Conservation (phyloP, 2,113 vertebrate species). For the Entomyzon cyanotis region DNA sequence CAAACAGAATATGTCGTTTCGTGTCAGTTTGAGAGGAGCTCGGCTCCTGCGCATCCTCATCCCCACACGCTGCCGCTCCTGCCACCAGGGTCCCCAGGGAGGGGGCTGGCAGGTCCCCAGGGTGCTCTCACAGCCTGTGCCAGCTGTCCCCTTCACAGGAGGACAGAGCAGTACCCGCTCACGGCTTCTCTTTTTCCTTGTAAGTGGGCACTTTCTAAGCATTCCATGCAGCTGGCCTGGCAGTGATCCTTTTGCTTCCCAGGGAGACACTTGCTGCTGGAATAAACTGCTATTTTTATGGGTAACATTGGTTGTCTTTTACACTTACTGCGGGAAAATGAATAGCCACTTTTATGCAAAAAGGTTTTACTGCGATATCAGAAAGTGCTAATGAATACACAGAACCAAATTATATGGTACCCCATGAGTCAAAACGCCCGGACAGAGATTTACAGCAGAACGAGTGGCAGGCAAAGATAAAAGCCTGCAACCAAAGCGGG, state of each 20-base stretch:
- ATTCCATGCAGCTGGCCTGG: background rate
- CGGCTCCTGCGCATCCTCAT: rapidly evolving
- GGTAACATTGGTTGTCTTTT: background rate
- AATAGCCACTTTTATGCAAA: slow-evolving; percentile 40
- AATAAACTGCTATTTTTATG: slow-evolving; percentile 8
- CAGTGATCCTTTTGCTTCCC: background rate
- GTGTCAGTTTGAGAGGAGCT: background rate
- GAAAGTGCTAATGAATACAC: slow-evolving; percentile 16
- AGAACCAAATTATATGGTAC: background rate
- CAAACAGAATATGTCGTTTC: background rate
- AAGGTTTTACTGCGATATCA: slow-evolving; percentile 2
- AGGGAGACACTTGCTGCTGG: background rate
- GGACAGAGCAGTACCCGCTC: background rate
- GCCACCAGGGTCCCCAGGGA: background rate
- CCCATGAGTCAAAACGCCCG: background rate
- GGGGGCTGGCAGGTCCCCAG: background rate
- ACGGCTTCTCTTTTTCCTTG: background rate
- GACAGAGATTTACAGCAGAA: slow-evolving; percentile 32
- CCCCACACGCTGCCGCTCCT: rapidly evolving
- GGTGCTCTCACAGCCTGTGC: background rate
- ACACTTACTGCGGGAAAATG: background rate
- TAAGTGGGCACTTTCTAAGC: background rate
- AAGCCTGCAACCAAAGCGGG: background rate
- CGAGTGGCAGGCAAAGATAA: background rate
- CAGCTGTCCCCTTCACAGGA: background rate